Base-by-base conservation (phyloP, 2,113 vertebrate genomes). In the Chrysochloris asiatica region DNA sequence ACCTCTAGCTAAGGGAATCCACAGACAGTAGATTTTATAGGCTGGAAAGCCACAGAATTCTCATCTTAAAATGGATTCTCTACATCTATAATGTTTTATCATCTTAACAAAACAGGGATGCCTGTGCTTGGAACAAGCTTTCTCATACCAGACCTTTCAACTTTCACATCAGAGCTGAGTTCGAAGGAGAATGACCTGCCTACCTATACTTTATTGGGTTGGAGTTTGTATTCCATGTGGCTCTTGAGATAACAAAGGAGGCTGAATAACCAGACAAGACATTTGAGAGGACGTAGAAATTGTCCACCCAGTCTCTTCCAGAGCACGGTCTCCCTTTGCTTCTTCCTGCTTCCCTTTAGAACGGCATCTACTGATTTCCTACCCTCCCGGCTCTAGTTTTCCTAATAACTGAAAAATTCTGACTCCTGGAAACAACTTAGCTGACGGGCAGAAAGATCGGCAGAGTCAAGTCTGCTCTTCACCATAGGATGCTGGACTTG, bases 181-280 rank as follows among this genome's bases (percentile, higher is more conserved):
- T 48, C 12, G 43, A 6, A 67, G 61, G 79, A 61, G 22, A 88
- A 45, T n/a, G 61, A 24, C 45, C 63, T 17, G 0, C 19, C 10
- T n/a, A n/a, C 10, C 16, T 43, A 79, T 75, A 61, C 38, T 16
- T 63, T 38, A 56, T 52, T 13, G 3, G 33, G 5, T 8, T 50
- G 30, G 33, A 82, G 71, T 86, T 85, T 36, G 48, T 81, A 38
- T 56, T 75, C 63, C 38, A 41, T 0, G 0, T n/a, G 63, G 52
- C 43, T 0, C 3, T 12, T 33, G 6, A 14, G 4, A 4, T 1
- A 41, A 59, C 4, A 9, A 1, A 6, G 21, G 45, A 73, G 21
- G n/a, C 33, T 19, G 26, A 90, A 65, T 36, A 26, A 56, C 36
- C 84, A 52, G 50, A 48, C 11, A 0, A 69, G 73, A 11, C 30